Conservation (phyloP, 1,140 invertebrate genomes). For the Conus ventricosus region DNA sequence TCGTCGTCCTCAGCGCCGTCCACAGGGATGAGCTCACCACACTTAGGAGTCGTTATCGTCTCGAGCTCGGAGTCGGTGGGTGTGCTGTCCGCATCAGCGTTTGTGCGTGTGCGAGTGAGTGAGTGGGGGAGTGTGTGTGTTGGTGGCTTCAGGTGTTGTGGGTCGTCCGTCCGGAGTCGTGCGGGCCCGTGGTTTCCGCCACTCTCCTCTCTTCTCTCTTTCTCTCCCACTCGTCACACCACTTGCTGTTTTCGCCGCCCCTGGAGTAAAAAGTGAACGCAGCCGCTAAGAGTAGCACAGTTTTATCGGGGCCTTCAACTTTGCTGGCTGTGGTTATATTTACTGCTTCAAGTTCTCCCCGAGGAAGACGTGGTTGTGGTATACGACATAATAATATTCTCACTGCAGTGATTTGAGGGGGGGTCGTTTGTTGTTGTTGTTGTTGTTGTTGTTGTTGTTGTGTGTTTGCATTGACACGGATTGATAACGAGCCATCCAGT, state of each 20-base stretch:
- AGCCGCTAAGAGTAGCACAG: not conserved
- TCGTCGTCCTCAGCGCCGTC: too few species aligned
- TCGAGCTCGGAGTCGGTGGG: too few species aligned
- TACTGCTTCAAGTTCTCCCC: too few species aligned
- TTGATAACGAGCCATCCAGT: not conserved
- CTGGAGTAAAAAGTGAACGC: not conserved
- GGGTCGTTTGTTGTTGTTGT: not conserved
- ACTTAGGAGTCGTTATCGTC: too few species aligned
- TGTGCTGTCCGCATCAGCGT: too few species aligned
- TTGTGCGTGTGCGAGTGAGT: not conserved
- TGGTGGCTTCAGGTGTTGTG: not conserved
- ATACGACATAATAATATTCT: not conserved
- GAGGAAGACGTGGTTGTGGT: not conserved
- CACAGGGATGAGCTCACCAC: too few species aligned
- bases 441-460: not conserved
- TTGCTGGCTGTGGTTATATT: not conserved
- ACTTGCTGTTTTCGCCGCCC: slow-evolving; percentile 11
- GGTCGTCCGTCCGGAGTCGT: not conserved
- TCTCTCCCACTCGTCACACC: not conserved
- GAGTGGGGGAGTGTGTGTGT: not conserved
- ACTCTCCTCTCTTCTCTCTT: not conserved
- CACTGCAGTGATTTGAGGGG: not conserved
- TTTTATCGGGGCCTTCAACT: not conserved
- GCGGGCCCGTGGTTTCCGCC: not conserved
- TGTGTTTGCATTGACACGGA: not conserved